Evolutionary conservation across 2,113 vertebrate genomes (phyloP).

Genomic region (Oryzias celebensis): DNA sequence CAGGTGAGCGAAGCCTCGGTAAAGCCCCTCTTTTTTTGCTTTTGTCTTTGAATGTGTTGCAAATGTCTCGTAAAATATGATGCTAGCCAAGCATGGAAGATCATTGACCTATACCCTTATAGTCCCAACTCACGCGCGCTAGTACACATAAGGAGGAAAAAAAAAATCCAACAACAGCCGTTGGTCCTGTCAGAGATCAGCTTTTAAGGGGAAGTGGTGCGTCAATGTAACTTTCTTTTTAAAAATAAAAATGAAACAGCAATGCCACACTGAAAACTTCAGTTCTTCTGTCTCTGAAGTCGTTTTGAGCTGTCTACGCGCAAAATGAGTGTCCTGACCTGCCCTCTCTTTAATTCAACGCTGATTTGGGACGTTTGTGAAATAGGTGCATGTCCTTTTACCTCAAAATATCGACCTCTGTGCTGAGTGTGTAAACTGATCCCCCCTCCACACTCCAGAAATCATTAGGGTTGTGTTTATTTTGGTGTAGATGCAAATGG

Average conservation of each 20-base stretch:
- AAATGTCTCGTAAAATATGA: not conserved
- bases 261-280: not conserved
- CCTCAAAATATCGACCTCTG: conserved; percentile 71
- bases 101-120: conserved; percentile 12
- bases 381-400: conserved; percentile 68
- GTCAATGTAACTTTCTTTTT: no score
- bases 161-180: no score
- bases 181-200: no score
- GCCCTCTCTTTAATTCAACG: conserved; percentile 33
- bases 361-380: conserved; percentile 49
- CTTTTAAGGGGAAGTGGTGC: no score
- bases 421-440: conserved; percentile 66
- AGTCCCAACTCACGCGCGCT: conserved; percentile 8
- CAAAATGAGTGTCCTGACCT: conserved; percentile 2
- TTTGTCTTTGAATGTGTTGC: conserved; percentile 18
- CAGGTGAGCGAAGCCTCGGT: conserved; percentile 92
- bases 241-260: not conserved
- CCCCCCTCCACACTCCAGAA: conserved; percentile 53
- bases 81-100: not conserved
- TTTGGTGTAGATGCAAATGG: conserved; percentile 63
- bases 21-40: conserved; percentile 60
- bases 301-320: not conserved
- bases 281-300: not conserved
- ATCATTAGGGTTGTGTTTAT: conserved; percentile 73
- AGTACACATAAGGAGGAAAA: not conserved